These are phyloP conservation scores for Tarsius wallacei DNA, from an alignment of 2,797 vertebrate species.

Conservation along the genomic window DNA sequence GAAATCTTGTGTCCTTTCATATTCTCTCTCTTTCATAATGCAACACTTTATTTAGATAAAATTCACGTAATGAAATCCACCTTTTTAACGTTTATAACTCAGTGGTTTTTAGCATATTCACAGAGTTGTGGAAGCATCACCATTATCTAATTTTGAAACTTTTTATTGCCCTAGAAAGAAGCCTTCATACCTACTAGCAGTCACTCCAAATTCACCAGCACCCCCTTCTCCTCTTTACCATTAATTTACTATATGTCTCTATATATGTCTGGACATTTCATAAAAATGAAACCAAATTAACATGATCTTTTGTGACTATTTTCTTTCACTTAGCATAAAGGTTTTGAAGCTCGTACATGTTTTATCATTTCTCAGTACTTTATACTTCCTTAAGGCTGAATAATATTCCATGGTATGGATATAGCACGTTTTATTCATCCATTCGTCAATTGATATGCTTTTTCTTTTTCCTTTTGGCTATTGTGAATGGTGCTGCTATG, in stretches of 20 bases:
- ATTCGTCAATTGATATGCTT: background rate
- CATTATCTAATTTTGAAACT: conserved; percentile 18
- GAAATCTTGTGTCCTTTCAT: background rate
- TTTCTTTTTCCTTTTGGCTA: background rate
- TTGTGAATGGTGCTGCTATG: background rate
- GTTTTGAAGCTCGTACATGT: background rate
- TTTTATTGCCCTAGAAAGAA: background rate
- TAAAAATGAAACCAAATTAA: background rate
- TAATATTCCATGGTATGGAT: background rate
- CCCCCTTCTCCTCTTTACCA: background rate
- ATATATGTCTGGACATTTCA: background rate
- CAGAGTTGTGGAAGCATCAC: background rate
- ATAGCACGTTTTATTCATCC: background rate
- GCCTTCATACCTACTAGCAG: background rate
- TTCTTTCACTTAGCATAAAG: background rate
- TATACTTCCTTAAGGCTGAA: background rate
- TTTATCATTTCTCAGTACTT: background rate
- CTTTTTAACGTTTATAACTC: background rate
- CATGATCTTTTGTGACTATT: background rate
- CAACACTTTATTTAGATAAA: background rate
- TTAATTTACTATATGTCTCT: background rate
- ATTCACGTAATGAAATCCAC: background rate
- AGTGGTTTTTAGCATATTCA: background rate
- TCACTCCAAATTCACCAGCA: background rate
- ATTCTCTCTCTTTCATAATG: background rate